Evolutionary conservation across 1,140 invertebrate genomes (phyloP).

Genomic region (Drosophila kanapiae): DNA sequence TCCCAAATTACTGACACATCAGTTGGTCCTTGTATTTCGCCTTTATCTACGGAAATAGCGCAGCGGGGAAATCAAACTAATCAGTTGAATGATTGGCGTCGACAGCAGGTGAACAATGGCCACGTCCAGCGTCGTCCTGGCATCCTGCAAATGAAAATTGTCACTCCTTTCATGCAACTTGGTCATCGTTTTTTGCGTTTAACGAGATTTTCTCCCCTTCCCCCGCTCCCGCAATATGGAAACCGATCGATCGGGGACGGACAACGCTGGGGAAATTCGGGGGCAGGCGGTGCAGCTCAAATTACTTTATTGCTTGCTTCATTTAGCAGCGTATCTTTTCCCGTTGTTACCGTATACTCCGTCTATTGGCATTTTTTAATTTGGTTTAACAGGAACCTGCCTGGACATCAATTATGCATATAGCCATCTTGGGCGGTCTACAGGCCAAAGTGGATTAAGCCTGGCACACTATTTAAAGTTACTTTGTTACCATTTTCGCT

Average conservation of each 20-base stretch:
- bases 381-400: conserved; percentile 62
- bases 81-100: conserved; percentile 81
- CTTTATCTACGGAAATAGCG: conserved; percentile 75
- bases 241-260: conserved; percentile 42
- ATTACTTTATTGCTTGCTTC: conserved; percentile 77
- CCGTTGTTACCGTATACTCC: conserved; percentile 5
- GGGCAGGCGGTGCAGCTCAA: conserved; percentile 39
- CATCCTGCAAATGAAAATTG: conserved; percentile 63
- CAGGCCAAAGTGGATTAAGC: conserved; percentile 8
- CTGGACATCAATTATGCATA: conserved; percentile 53
- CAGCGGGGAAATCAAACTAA: conserved; percentile 76
- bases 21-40: conserved; percentile 58
- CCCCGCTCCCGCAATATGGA: conserved; percentile 47
- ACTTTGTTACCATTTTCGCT: conserved; percentile 26
- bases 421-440: conserved; percentile 19
- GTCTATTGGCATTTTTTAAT: conserved; percentile 61
- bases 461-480: conserved; percentile 21
- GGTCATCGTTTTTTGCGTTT: conserved; percentile 47
- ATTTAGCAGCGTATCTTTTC: conserved; percentile 60
- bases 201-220: conserved; percentile 60
- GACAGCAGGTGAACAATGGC: conserved; percentile 62
- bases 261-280: background rate
- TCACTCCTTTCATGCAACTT: conserved; percentile 59
- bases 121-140: conserved; percentile 20
- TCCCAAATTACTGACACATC: conserved; percentile 71